Base-by-base conservation (phyloP, 1,140 invertebrate genomes). In the Zaprionus tsacasi region DNA sequence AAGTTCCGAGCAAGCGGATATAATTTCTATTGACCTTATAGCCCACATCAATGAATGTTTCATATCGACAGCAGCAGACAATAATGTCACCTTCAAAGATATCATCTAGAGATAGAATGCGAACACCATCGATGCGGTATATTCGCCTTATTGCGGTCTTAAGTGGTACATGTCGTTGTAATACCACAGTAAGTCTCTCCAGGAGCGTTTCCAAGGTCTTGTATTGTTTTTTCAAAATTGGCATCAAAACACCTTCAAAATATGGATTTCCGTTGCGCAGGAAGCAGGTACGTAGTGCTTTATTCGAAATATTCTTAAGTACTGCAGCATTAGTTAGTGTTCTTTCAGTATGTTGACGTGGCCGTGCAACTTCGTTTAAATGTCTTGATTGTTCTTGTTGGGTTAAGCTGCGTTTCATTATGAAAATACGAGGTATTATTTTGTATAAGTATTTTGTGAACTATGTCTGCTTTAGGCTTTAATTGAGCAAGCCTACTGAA, bases 51-150 rank as follows among this genome's bases (percentile, higher is more conserved):
- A 57, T 0, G n/a, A 70, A 80, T 1, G 33, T 1, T 12, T 78
- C 63, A 6, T 75, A 67, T 8, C 36, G 43, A 17, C 78, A 80
- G n/a, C 70, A 75, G 45, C 70, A 67, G 10, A 75, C 30, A 12
- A 78, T 27, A 11, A 75, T 60, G 27, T 75, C 70, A 11, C 66
- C 75, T 0, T 65, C 66, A 4, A 17, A 10, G 3, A 74, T 65
- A 11, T 57, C 50, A 15, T 78, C 36, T 11, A 78, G 0, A 1
- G 6, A 38, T 0, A 7, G 2, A 7, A 77, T 58, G 0, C 10
- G 30, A 2, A 25, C 59, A 6, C 78, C 78, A 56, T 75, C 55
- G 10, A 66, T 63, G 6, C 76, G 66, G 21, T 25, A 78, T 0
- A 80, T 40, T 1, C 7, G 21, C 0, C n/a, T 56, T 7, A 82